Conservation (phyloP, 2,888 invertebrate genomes). For the Hybos culiciformis region DNA sequence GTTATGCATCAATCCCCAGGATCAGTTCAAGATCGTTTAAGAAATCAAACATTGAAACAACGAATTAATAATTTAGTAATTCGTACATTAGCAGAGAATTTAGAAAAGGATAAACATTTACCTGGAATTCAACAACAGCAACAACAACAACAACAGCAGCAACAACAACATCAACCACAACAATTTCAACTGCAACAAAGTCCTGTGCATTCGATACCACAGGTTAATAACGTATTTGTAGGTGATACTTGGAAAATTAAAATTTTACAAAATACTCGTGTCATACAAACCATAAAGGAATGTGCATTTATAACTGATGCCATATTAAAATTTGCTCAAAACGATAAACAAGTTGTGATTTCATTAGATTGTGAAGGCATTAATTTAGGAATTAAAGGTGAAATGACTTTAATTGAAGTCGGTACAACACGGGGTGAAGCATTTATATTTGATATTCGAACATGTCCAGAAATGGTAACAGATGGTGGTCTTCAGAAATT, state of each 20-base stretch:
- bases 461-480: conserved; percentile 64
- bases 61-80: conserved; percentile 77
- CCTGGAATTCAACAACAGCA: conserved; percentile 8
- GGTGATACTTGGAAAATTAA: conserved; percentile 70
- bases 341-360: conserved; percentile 45
- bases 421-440: conserved; percentile 71
- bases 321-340: conserved; percentile 44
- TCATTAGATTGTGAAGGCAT: conserved; percentile 90
- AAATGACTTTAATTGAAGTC: conserved; percentile 73
- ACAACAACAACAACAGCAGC: conserved; percentile 23
- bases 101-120: conserved; percentile 38
- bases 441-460: conserved; percentile 76
- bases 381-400: conserved; percentile 78
- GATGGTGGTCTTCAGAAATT: conserved; percentile 67
- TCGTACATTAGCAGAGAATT: conserved; percentile 80
- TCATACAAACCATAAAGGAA: conserved; percentile 66
- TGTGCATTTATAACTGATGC: conserved; percentile 63
- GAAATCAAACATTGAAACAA: conserved; percentile 70
- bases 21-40: conserved; percentile 19
- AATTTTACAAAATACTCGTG: conserved; percentile 66
- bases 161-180: conserved; percentile 17
- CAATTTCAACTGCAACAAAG: conserved; percentile 18
- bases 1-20: conserved; percentile 8
- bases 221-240: conserved; percentile 35
- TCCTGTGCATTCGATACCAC: conserved; percentile 33